phyloP scores from a whole-genome alignment of 1,140 invertebrate species.

The Heterodera schachtii region DNA sequence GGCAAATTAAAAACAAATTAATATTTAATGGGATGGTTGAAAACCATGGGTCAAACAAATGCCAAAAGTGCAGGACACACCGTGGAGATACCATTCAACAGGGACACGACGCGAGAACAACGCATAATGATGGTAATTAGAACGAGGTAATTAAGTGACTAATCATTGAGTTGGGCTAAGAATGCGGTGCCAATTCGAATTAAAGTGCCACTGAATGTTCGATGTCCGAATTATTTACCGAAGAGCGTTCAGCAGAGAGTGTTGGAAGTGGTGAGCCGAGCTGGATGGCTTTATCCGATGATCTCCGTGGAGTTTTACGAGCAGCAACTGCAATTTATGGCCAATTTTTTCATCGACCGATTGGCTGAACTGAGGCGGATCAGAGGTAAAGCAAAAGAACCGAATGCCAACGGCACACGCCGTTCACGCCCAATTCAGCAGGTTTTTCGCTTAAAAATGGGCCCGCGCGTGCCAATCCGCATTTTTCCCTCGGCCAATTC shows the following conservation, averaged over 20 bases:
- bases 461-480: not conserved
- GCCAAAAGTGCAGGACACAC: slow-evolving; percentile 7
- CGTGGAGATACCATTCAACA: slow-evolving; percentile 28
- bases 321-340: not conserved
- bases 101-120: slow-evolving; percentile 19
- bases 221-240: slow-evolving; percentile 7
- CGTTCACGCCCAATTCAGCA: not conserved
- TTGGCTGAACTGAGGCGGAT: not conserved
- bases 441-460: not conserved
- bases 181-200: slow-evolving; percentile 23
- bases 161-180: not conserved
- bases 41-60: not conserved
- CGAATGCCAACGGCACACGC: too few species aligned
- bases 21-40: too few species aligned
- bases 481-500: not conserved
- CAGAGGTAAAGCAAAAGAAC: not conserved
- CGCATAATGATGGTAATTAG: slow-evolving; percentile 20
- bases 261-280: not conserved
- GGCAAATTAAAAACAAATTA: too few species aligned
- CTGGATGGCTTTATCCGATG: slow-evolving; percentile 7
- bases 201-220: not conserved
- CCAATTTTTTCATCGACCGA: slow-evolving; percentile 1
- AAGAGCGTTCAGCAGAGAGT: not conserved
- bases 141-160: not conserved
- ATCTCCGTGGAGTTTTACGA: slow-evolving; percentile 9